Evolutionary conservation across 1,140 invertebrate genomes (phyloP).

Genomic region (Drosophila watanabei): DNA sequence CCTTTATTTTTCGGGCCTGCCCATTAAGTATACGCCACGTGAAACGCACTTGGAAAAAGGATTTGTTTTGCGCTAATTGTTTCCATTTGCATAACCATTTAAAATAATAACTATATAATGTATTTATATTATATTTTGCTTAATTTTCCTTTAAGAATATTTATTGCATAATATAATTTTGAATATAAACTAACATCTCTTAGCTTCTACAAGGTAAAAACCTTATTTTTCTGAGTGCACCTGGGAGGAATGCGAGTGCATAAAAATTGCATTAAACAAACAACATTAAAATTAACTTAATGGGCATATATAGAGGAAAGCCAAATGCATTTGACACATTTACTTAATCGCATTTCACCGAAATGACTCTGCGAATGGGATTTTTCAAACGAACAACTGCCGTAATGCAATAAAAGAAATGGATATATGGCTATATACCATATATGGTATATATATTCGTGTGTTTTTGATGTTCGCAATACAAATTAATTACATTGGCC

Average conservation of each 20-base stretch:
- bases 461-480: conserved; percentile 22
- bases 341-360: conserved; percentile 69
- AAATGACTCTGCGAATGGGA: conserved; percentile 22
- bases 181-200: background rate
- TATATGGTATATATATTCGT: background rate
- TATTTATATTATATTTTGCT: background rate
- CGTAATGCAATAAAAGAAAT: conserved; percentile 46
- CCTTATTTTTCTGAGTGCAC: background rate
- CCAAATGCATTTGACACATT: conserved; percentile 72
- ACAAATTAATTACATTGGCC: conserved; percentile 60
- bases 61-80: no score
- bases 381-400: conserved; percentile 36
- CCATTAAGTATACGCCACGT: conserved; percentile 45
- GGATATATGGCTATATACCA: background rate
- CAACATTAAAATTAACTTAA: conserved; percentile 81
- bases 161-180: background rate
- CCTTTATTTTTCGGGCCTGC: background rate
- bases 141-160: background rate
- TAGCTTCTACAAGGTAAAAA: no score
- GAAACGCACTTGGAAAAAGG: conserved; percentile 4
- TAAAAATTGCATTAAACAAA: conserved; percentile 78
- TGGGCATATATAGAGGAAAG: conserved; percentile 44
- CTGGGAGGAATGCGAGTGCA: conserved; percentile 43
- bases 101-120: no score
- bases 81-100: no score